Evolutionary conservation across 2,113 vertebrate species (phyloP).

Genomic region (Connochaetes taurinus): DNA sequence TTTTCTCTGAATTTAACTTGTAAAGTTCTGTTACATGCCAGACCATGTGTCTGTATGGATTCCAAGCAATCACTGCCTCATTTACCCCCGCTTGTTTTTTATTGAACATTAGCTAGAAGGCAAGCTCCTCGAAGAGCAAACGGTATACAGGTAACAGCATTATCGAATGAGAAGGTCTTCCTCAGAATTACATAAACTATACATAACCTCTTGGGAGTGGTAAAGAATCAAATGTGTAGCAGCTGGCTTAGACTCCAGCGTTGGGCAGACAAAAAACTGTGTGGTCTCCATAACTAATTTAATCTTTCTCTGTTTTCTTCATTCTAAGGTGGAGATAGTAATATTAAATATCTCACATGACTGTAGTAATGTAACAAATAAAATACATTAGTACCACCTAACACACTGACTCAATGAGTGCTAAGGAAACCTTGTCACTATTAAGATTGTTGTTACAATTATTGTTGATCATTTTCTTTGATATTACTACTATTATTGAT

Average conservation of each 20-base stretch:
- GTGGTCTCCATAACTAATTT: background rate
- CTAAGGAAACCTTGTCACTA: background rate
- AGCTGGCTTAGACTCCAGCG: background rate
- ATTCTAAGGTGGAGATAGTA: background rate
- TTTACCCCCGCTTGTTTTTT: background rate
- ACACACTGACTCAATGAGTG: background rate
- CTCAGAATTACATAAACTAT: no score
- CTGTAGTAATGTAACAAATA: background rate
- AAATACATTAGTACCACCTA: background rate
- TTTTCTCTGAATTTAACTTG: background rate
- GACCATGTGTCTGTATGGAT: background rate
- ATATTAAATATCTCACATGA: background rate
- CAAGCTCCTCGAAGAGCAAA: background rate
- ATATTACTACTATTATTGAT: background rate
- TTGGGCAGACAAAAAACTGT: rapidly evolving
- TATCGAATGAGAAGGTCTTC: background rate
- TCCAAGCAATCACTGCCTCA: background rate
- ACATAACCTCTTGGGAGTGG: rapidly evolving
- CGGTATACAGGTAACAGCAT: background rate
- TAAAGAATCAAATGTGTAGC: background rate
- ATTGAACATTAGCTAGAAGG: background rate
- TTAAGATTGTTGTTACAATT: background rate
- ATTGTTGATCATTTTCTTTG: background rate
- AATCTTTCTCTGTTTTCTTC: background rate
- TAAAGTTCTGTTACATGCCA: background rate